These are phyloP conservation scores for Notodonta dromedarius DNA, from an alignment of 2,888 invertebrate species.

Conservation along the genomic window DNA sequence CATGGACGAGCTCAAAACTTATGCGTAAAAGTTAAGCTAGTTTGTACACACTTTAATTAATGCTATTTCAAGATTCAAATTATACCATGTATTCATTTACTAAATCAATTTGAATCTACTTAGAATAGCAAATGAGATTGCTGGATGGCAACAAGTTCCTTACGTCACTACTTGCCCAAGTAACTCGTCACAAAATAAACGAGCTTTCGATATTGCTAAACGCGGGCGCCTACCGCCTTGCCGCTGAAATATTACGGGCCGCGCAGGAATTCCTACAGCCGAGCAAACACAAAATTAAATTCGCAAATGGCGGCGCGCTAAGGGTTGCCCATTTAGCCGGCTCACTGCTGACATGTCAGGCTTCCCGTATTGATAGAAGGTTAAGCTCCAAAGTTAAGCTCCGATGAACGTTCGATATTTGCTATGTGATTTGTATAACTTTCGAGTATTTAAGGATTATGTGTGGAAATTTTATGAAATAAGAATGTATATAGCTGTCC, in stretches of 20 bases:
- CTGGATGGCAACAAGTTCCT: not conserved
- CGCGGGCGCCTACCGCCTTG: not conserved
- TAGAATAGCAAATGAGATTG: too few species aligned
- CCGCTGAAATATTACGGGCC: slow-evolving; percentile 6
- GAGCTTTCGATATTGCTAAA: not conserved
- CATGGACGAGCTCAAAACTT: not conserved
- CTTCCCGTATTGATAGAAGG: slow-evolving; percentile 3
- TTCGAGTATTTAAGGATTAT: too few species aligned
- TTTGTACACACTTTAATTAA: not conserved
- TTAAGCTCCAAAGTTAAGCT: not conserved
- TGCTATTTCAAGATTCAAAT: not conserved
- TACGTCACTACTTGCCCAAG: not conserved
- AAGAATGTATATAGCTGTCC: too few species aligned
- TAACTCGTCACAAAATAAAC: not conserved
- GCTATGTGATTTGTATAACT: not conserved
- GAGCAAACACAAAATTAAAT: slow-evolving; percentile 9
- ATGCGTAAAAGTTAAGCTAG: not conserved
- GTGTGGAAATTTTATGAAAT: too few species aligned
- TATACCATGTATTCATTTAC: too few species aligned
- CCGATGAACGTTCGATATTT: not conserved
- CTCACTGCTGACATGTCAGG: not conserved
- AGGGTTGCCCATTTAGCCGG: slow-evolving; percentile 5
- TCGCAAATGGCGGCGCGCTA: slow-evolving; percentile 4
- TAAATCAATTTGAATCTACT: too few species aligned
- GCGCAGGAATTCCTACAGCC: slow-evolving; percentile 4